A percentile compares a stretch with the other conserved stretches of the same genome.
These are phyloP conservation scores for Desoria tigrina DNA, from an alignment of 2,888 invertebrate genomes.

Conservation along the genomic window DNA sequence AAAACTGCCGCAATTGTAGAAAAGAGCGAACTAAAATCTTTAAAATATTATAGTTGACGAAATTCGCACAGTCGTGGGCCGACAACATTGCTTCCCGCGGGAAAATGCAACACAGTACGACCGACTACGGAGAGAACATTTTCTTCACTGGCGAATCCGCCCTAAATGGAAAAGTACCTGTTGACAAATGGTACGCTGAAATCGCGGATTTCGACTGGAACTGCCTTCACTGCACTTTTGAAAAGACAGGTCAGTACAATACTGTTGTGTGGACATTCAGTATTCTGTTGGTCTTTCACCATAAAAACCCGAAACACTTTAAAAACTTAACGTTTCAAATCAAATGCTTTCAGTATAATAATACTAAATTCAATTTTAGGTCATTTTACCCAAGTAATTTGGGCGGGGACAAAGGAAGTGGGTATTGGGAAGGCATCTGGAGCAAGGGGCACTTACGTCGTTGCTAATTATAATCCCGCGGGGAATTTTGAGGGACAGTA, in stretches of 20 bases:
- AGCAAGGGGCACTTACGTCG: slow-evolving; percentile 67
- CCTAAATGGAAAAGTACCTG: slow-evolving; percentile 31
- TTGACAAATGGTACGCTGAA: slow-evolving; percentile 70
- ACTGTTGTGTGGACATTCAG: no score
- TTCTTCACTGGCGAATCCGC: no score
- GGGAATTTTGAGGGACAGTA: slow-evolving; percentile 65
- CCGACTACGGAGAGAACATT: slow-evolving; percentile 49
- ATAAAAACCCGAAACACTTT: no score
- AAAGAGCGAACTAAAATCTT: no score
- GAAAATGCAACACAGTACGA: slow-evolving; percentile 43
- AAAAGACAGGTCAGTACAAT: no score
- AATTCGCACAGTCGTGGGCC: slow-evolving; percentile 48
- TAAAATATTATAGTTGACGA: slow-evolving; percentile 46
- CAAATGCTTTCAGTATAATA: no score
- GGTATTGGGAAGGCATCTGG: slow-evolving; percentile 59
- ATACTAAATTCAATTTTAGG: slow-evolving; percentile 58
- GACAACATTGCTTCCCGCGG: slow-evolving; percentile 42
- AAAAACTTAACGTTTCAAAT: no score
- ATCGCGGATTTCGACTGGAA: slow-evolving; percentile 60
- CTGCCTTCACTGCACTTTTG: no score
- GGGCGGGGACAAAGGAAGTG: slow-evolving; percentile 72
- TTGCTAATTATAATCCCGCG: slow-evolving; percentile 86
- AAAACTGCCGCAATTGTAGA: background rate
- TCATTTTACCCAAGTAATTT: slow-evolving; percentile 78
- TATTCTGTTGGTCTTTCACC: no score